Base-by-base conservation (phyloP, 2,888 invertebrate species). In the Trissonchulus sp. region DNA sequence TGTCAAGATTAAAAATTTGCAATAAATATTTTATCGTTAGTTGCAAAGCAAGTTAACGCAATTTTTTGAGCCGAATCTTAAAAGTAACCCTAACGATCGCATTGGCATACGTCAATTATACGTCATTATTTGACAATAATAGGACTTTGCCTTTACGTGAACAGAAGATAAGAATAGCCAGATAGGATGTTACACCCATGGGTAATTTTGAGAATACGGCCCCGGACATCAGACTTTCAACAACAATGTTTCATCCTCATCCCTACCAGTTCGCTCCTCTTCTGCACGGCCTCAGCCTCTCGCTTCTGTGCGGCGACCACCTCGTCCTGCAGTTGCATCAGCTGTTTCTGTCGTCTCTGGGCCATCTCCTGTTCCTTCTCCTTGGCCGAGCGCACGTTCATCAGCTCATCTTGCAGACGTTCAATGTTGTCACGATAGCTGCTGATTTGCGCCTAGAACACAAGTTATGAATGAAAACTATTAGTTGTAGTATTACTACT, bases 281-380 rank as follows among this genome's bases (percentile, higher is more conserved):
- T 90, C 28, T 91, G 90, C 8, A 88, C 85, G 0, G 90, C 89
- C 81, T 94, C 94, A 78, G 90, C 89, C 81, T 94, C 91, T 77
- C 91, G 90, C 35, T 90, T 89, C 79, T 90, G 88, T 0, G 90
- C 87, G 1, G 89, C 88, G 62, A 90, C 89, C 86, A 74, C 89
- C 83, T 92, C 90, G 81, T 93, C 90, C 60, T 90, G 88, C 76
- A 90, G 89, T 77, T 92, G 91, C 0, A 91, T 89, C 74, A 89
- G 89, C 80, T 90, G 89, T 82, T 94, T 94, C 69, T 91, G 89
- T 18, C 37, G 30, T 8, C 75, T 36, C 18, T 60, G 68, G 33
- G 72, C n/a, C n/a, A 68, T 30, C 33, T 73, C 74, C 35, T 34
- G 31, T 23, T 75, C 75, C 1, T 72, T 2, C 78, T 76, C 31